Conservation (phyloP, 23 tunicate species). For the Clavelina lepadiformis region DNA sequence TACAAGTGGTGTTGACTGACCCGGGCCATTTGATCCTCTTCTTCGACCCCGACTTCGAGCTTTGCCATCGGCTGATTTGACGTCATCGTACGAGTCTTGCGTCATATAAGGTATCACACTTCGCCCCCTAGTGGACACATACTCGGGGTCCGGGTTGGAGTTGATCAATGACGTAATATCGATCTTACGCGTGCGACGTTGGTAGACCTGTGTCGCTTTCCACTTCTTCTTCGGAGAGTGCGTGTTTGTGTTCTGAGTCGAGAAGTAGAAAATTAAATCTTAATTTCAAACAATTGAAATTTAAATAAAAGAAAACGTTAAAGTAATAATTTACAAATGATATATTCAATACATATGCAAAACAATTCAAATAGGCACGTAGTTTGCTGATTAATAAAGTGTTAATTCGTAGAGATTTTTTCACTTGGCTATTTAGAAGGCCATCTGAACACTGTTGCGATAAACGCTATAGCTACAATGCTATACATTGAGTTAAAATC, state of each 20-base stretch:
- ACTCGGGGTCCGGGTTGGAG: conserved; percentile 61
- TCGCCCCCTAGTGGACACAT: conserved; percentile 29
- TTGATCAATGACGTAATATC: conserved; percentile 63
- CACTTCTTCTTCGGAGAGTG: conserved; percentile 54
- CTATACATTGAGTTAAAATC: too few relatives aligned
- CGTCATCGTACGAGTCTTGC: conserved; percentile 8
- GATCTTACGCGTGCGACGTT: conserved; percentile 58
- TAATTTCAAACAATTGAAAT: too few relatives aligned
- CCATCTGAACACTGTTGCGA: too few relatives aligned
- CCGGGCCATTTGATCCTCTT: conserved; percentile 32
- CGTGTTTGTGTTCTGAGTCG: not conserved
- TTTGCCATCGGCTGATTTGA: conserved; percentile 29
- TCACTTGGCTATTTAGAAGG: not conserved
- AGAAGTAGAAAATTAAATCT: too few relatives aligned
- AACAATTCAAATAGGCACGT: too few relatives aligned
- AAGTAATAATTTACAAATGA: too few relatives aligned
- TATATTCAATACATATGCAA: too few relatives aligned
- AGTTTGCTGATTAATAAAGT: not conserved
- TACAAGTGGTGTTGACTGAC: conserved; percentile 3
- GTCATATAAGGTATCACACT: not conserved
- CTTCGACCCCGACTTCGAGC: conserved; percentile 48
- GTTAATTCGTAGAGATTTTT: not conserved
- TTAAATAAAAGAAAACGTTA: too few relatives aligned
- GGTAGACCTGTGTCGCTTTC: conserved; percentile 76
- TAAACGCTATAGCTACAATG: too few relatives aligned